Evolutionary conservation across 2,888 invertebrate species (phyloP).

Genomic region (Tetragonula carbonaria): DNA sequence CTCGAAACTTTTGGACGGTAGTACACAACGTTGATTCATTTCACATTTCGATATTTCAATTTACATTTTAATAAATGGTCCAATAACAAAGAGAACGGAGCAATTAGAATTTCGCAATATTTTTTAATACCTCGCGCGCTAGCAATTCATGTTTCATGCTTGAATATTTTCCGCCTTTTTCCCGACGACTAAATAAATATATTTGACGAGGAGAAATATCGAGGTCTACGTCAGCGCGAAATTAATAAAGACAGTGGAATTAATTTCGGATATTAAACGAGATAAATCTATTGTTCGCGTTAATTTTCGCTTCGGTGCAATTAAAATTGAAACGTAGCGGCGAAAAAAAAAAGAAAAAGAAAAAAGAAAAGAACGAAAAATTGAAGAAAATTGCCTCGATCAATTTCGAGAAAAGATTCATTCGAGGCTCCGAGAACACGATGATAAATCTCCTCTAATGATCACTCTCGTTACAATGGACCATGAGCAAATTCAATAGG

Average conservation of each 20-base stretch:
- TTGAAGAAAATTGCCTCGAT: background rate
- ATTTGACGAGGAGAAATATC: background rate
- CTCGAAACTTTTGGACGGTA: no score
- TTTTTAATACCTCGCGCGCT: background rate
- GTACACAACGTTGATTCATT: no score
- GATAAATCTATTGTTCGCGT: background rate
- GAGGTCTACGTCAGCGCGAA: background rate
- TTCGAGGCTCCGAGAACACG: background rate
- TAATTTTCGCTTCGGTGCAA: background rate
- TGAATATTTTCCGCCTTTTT: background rate
- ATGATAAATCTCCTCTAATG: conserved; percentile 37
- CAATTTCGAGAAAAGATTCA: conserved; percentile 2
- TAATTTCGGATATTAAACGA: background rate
- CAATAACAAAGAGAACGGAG: background rate
- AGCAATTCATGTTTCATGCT: background rate
- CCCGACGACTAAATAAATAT: background rate
- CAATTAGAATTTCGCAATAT: background rate
- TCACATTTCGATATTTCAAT: background rate
- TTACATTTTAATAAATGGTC: background rate
- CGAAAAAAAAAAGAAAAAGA: no score
- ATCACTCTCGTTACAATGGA: conserved; percentile 30
- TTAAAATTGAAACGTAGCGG: background rate
- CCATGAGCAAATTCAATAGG: conserved; percentile 25
- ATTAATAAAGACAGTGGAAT: background rate
- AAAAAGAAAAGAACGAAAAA: no score